Evolutionary conservation across 2,888 invertebrate genomes (phyloP), one percentile per base, ranked within the genome.

Genomic region (Taenaris catops): DNA sequence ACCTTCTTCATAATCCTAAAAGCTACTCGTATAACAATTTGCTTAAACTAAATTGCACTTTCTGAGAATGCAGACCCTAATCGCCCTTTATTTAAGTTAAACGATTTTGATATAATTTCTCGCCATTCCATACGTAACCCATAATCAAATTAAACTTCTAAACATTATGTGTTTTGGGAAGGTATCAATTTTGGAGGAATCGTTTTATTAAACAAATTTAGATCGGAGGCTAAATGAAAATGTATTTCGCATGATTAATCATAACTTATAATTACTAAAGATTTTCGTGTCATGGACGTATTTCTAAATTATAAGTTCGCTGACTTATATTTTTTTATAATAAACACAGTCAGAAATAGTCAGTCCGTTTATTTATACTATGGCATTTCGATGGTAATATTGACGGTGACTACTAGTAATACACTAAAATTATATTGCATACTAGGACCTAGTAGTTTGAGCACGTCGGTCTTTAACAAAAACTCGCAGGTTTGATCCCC

Each of bases 111-210:
- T 71, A 71, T 79, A 73, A 83, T 73, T 78, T 62, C 65, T 65
- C 51, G 58, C 62, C 63, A 60, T 58, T 55, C 59, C 49, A 45
- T 54, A 44, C 46, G 47, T 44, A 74, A 73, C 76, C 79, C 53
- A 58, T 76, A 66, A 84, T 84, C 75, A 80, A 69, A 72, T 65
- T 72, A 78, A 80, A 81, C 71, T 71, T 74, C 67, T 67, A 65
- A 66, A 65, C 68, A 75, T 80, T 80, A 81, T 70, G 69, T 70
- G 66, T 74, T 83, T 81, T 70, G 64, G 65, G 62, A 53, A 68
- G 62, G 67, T 62, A 58, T 54, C 71, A 79, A 78, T 84, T 81
- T 78, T 69, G 46, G 56, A 50, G 51, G 61, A 59, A 61, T 63
- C 66, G 64, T 75, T 76, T 76, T 61, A 72, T 81, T 79, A 68